Base-by-base conservation (phyloP, 2,888 invertebrate species). In the Oxystoma pomonae region DNA sequence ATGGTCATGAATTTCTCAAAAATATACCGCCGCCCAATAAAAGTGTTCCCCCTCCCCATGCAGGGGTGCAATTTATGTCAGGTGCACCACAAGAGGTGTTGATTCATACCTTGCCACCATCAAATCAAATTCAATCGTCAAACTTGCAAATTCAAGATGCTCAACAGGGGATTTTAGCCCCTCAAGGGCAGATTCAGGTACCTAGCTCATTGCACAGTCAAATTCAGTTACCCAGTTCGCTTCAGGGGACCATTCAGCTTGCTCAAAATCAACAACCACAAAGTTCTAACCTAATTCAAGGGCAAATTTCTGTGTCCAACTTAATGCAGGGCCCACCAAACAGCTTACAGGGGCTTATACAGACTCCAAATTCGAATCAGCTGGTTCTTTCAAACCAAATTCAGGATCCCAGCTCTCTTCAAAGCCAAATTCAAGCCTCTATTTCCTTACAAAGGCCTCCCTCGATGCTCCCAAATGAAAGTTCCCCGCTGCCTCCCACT, bases 11-110 rank as follows among this genome's bases (percentile, higher is more conserved):
- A 64, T 80, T 80, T 68, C 75, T 81, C 22, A 80, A 79, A 69
- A 80, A 77, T 69, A 75, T 80, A n/a, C 80, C 81, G 1, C 80
- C 80, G 2, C 80, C 80, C 1, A 80, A 81, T 69, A 81, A 80
- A 68, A 78, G 78, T 1, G 72, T 81, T 9, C 80, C 81, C 1
- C 81, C 81, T 1, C 81, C 81, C 1, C 75, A 67, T 63, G 67
- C 79, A 55, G 63, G 72, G 16, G 76, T 70, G 58, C 65, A 64
- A 59, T 9, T 69, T 1, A 16, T 66, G 50, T 59, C 62, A 1
- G 62, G 60, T 9, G 52, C 65, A 1, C 68, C 71, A 16, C 76
- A 73, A 61, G 74, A 69, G 61, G 71, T 76, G 53, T 61, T 76
- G 16, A 74, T 76, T 1, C 75, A 76, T 64, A 70, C 71, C 17